phyloP scores from a whole-genome alignment of 2,113 vertebrate species.

The Conger conger region DNA sequence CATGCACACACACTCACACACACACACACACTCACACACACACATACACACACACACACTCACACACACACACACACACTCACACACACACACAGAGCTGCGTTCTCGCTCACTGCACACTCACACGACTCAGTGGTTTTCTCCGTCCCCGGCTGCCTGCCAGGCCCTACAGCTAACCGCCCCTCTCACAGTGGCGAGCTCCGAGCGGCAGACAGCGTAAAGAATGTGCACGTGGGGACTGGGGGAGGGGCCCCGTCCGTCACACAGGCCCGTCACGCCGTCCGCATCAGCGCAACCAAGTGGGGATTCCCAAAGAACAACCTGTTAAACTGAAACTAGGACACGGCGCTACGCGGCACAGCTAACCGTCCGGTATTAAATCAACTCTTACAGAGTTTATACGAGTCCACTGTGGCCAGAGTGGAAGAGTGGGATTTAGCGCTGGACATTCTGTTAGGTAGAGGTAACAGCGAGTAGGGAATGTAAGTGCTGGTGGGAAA shows the following conservation, averaged over 20 bases:
- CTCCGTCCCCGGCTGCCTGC: slow-evolving; percentile 26
- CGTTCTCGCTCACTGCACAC: slow-evolving; percentile 38
- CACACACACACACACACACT: no score
- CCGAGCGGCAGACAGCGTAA: slow-evolving; percentile 1
- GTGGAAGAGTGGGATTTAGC: no score
- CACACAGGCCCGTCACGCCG: background rate
- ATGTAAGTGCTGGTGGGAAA: background rate
- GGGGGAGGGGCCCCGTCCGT: background rate
- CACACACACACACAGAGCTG: slow-evolving; percentile 39
- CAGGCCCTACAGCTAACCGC: slow-evolving; percentile 39
- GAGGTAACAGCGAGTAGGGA: background rate
- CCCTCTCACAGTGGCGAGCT: slow-evolving; percentile 29
- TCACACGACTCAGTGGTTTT: slow-evolving; percentile 51
- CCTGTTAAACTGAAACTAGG: background rate
- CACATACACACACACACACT: no score
- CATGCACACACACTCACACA: no score
- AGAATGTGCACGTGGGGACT: background rate
- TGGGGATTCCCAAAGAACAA: background rate
- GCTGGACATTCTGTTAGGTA: no score
- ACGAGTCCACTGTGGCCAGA: no score
- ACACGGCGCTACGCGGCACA: background rate
- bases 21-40: no score
- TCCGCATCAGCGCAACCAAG: background rate
- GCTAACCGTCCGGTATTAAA: background rate
- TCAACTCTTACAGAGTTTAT: no score